Evolutionary conservation across 2,797 vertebrate genomes (phyloP).

Genomic region (Gymnoscopelus braueri): DNA sequence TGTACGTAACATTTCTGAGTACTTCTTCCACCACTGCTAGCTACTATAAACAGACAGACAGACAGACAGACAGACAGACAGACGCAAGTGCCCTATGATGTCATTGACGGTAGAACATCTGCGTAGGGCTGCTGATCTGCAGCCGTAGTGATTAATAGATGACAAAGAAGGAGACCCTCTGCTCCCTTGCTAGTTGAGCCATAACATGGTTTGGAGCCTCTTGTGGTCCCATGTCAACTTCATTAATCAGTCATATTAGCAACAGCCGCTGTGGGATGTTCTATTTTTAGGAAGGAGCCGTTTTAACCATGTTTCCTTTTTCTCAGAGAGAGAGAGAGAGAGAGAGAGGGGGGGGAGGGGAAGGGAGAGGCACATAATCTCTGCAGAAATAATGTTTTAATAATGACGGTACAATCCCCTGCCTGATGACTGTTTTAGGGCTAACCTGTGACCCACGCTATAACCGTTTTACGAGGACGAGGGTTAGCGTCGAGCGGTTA

Average conservation of each 20-base stretch:
- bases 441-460: no score
- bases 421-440: no score
- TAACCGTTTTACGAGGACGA: no score
- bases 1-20: no score
- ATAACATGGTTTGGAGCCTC: conserved; percentile 52
- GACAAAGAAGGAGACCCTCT: conserved; percentile 43
- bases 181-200: conserved; percentile 42
- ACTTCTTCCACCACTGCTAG: no score
- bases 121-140: conserved; percentile 49
- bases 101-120: conserved; percentile 1
- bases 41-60: not conserved
- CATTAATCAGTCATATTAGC: conserved; percentile 65
- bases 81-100: not conserved
- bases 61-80: not conserved
- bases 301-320: not conserved
- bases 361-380: no score
- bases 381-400: no score
- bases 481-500: no score
- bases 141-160: conserved; percentile 57
- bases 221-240: conserved; percentile 54
- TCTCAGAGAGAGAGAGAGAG: not conserved
- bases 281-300: conserved; percentile 16
- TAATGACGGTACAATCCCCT: no score
- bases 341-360: no score
- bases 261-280: conserved; percentile 16